Base-by-base conservation (phyloP, 2,888 invertebrate genomes). In the Lepidocyrtinus sp. region DNA sequence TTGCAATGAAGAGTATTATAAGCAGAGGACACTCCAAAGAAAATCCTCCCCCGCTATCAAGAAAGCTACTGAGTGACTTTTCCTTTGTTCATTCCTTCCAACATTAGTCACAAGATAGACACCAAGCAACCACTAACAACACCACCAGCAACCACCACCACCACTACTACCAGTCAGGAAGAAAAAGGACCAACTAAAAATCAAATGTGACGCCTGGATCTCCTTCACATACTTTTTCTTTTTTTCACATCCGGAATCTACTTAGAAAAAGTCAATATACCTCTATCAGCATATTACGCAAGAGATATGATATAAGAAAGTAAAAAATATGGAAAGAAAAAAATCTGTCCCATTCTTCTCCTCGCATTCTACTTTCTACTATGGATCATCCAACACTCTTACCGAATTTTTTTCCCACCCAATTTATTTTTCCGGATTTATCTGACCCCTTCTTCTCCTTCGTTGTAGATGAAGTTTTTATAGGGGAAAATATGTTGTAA, bases 351-450 rank as follows among this genome's bases (percentile, higher is more conserved):
- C 63, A 71, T 61, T 75, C 68, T 67, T 74, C 45, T 71, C 55
- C 61, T 19, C 64, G 46, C 64, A 46, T 25, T 36, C n/a, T 36
- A 71, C 5, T 46, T 63, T 67, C 59, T 36, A 70, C 17, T 64
- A 63, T 65, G 22, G 67, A 61, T 62, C 24, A 21, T 27, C 46
- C 27, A 64, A 79, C 74, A 75, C 74, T 79, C 81, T 83, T 79
- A 76, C 76, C 67, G 71, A 74, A 81, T 85, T 83, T 85, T 83
- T 85, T 83, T 77, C 84, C 85, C 84, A 83, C 84, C 85, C 83
- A 84, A 82, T 83, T 83, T 82, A 85, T 83, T 82, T 80, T 81
- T 81, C 80, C 82, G 73, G 81, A 83, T 82, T 81, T 81, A 81
- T 84, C 81, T 85, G 84, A 85, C 82, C 86, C 85, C 86, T 86